Evolutionary conservation across 1,140 invertebrate genomes (phyloP), one percentile per base, ranked within the genome.

Genomic region (Aphis gossypii): DNA sequence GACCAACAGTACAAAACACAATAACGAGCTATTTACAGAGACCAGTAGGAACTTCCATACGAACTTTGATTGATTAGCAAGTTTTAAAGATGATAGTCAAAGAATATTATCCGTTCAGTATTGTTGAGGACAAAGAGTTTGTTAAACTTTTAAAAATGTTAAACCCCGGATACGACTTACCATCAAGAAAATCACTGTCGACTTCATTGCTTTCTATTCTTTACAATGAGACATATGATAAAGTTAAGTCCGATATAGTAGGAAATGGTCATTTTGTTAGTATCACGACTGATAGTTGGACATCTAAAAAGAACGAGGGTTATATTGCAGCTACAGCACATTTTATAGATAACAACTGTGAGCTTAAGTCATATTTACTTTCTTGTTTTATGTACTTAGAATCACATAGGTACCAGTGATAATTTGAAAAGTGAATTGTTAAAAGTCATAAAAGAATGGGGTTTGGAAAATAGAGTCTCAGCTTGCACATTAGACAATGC

Each of bases 361-460:
- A 46, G 48, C 46, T 88, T 2, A 88, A 87, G n/a, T n/a, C 46
- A 48, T 88, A 88, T 48, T 88, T 88, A 88, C 18, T 88, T 4
- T 88, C 48, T 9, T 88, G 86, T 35, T 88, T 51, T 88, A 88
- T 51, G 48, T 48, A 88, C 7, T 88, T 46, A 1, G 86, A 88
- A 51, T 48, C n/a, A 14, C 86, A 88, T 35, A 35, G 35, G 35
- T 25, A 51, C 86, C 11, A 51, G 46, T n/a, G 86, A 88, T 51
- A 88, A 88, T 51, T 88, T 88, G 14, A 88, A 88, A 35, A 88
- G 51, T 88, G 86, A 51, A 51, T 11, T 51, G 11, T 41, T 88
- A 18, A n/a, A 46, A 25, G 46, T 88, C 3, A 21, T 51, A 18
- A 18, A 30, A 7, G 86, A 88, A 88, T 51, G 46, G 86, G 48